Conservation (phyloP, 2,113 vertebrate genomes). For the Sminthopsis crassicaudata region DNA sequence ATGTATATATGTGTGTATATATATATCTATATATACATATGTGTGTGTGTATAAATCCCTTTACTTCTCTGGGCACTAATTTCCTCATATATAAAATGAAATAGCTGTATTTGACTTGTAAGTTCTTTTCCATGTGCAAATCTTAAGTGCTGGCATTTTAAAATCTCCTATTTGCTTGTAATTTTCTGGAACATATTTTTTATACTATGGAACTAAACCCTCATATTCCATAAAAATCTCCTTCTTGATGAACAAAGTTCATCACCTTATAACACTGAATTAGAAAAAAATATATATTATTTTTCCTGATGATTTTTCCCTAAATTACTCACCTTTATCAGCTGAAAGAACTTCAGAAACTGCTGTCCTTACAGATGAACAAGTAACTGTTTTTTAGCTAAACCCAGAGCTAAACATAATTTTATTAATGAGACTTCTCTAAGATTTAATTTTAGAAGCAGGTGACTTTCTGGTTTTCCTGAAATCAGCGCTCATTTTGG, state of each 20-base stretch:
- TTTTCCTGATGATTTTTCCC: background rate
- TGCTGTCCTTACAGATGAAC: constrained; percentile 13
- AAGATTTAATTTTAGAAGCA: constrained; percentile 17
- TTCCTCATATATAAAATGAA: background rate
- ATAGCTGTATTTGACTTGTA: background rate
- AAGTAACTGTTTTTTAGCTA: constrained; percentile 37
- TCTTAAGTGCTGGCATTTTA: background rate
- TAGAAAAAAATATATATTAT: background rate
- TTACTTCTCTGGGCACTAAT: background rate
- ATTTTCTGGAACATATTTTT: background rate
- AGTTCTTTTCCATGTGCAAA: background rate
- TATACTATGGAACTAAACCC: background rate
- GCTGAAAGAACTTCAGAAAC: background rate
- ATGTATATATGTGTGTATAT: no score
- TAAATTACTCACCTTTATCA: background rate
- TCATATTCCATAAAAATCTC: background rate
- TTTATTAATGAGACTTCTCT: background rate
- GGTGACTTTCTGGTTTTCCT: background rate
- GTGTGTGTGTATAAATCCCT: background rate
- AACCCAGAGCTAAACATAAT: background rate
- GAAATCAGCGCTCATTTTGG: background rate
- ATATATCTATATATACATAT: no score
- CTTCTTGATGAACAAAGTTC: background rate
- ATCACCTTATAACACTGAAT: background rate
- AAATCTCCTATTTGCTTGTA: background rate